Evolutionary conservation across 2,888 invertebrate genomes (phyloP).

Genomic region (Cryptocephalus primarius): DNA sequence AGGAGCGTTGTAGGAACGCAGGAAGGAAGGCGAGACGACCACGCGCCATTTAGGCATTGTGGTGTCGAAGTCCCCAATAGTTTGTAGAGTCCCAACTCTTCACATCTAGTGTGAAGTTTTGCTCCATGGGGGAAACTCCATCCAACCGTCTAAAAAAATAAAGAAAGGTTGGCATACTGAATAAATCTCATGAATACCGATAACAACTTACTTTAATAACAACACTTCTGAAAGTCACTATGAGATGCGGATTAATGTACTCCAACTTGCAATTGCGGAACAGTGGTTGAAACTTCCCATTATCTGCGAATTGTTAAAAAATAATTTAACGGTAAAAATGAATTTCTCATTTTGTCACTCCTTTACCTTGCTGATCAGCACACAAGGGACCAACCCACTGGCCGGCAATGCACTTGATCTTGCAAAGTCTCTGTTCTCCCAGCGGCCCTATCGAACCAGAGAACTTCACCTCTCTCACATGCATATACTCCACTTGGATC

Average conservation of each 20-base stretch:
- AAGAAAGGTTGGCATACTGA: too few relatives aligned
- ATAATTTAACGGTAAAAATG: neutral
- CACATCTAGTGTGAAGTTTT: conserved; percentile 63
- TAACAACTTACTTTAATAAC: conserved; percentile 53
- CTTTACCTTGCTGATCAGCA: conserved; percentile 59
- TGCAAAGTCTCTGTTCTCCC: conserved; percentile 63
- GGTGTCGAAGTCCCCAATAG: conserved; percentile 66
- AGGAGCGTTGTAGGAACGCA: conserved; percentile 79
- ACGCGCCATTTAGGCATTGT: conserved; percentile 71
- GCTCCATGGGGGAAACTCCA: conserved; percentile 70
- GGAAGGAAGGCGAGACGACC: conserved; percentile 67
- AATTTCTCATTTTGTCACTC: neutral
- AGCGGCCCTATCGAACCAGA: conserved; percentile 66
- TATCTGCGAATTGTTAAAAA: conserved; percentile 44
- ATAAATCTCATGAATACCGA: too few relatives aligned
- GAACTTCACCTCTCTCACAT: conserved; percentile 52
- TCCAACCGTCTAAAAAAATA: conserved; percentile 42
- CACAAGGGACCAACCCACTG: conserved; percentile 79
- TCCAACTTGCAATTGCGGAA: conserved; percentile 62
- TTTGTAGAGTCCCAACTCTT: conserved; percentile 75
- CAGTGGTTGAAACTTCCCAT: conserved; percentile 62
- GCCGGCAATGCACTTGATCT: conserved; percentile 75
- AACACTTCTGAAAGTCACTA: conserved; percentile 63
- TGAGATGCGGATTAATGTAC: conserved; percentile 55
- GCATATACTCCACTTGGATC: conserved; percentile 34